Conservation (phyloP, 2,113 vertebrate genomes). For the Brachypteracias leptosomus region DNA sequence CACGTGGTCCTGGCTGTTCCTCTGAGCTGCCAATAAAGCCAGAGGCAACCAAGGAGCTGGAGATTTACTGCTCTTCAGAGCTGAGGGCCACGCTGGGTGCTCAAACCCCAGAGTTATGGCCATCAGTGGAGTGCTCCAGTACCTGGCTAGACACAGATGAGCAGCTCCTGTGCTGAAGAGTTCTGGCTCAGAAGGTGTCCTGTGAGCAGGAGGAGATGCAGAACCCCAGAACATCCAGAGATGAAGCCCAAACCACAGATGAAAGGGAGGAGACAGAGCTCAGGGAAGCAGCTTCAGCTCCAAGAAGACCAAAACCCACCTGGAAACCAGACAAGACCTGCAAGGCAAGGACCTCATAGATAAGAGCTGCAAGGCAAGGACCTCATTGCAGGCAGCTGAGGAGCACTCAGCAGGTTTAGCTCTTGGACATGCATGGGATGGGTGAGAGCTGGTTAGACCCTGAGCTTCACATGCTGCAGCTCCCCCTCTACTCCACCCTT, state of each 20-base stretch:
- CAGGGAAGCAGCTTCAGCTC: background rate
- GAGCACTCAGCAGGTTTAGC: background rate
- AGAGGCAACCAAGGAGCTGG: background rate
- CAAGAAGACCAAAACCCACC: background rate
- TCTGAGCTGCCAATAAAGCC: background rate
- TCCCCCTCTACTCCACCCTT: no score
- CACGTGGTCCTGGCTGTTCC: accelerated
- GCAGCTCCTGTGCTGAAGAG: background rate
- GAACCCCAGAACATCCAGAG: background rate
- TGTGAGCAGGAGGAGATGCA: background rate
- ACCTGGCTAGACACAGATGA: background rate
- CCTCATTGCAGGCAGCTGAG: background rate
- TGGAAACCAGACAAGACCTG: background rate
- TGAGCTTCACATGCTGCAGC: accelerated
- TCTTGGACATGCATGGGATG: background rate
- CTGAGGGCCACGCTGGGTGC: background rate
- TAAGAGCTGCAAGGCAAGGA: background rate
- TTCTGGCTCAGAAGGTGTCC: background rate
- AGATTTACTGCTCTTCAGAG: background rate
- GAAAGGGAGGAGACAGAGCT: background rate
- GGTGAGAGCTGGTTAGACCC: background rate
- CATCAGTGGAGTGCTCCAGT: background rate
- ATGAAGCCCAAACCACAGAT: background rate
- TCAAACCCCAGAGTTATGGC: background rate
- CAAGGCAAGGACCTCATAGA: background rate